Evolutionary conservation across 2,888 invertebrate genomes (phyloP), one percentile per base, ranked within the genome.

Genomic region (Archips crataeganus): DNA sequence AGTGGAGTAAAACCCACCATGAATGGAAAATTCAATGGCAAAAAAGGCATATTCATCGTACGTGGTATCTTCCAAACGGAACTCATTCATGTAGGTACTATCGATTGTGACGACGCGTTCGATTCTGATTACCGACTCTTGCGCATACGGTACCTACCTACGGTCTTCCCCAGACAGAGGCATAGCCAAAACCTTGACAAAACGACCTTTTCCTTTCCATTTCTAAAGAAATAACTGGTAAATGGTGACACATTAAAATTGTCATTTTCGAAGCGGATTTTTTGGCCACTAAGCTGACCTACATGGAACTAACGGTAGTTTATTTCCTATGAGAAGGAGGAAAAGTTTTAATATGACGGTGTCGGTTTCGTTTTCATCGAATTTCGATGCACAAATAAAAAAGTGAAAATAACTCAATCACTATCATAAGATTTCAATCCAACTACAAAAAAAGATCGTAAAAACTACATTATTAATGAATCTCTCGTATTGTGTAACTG

Each of bases 151-250:
- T 23, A 23, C 23, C 15, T 23, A 23, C 23, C 15, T 15, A 6
- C 36, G 70, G 70, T 59, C 70, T 70, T 70, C 34, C 70, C 64
- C 70, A 5, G 54, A 23, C 2, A n/a, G 54, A 36, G 36, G 23
- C 36, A 59, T 45, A 59, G 45, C 11, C 36, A 57, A 62, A 36
- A 13, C 70, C 42, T 54, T 39, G 51, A 5, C 10, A 2, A 23
- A 39, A 11, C 15, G 9, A 11, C 1, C 15, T 42, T 15, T 36
- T n/a, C 23, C 51, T 51, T 36, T 23, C 10, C 1, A 23, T 36
- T 47, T 49, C 45, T 34, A 23, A 39, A 36, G 49, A 69, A 9
- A 36, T 61, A 61, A 63, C 62, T 10, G 23, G 15, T 15, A 15
- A 13, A 11, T 9, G 11, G 57, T 57, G 57, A 57, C 57, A 57